Percentiles rank a stretch among this genome's conserved stretches.
Evolutionary conservation across 1,140 invertebrate genomes (phyloP).

Genomic region (Neodiprion fabricii): DNA sequence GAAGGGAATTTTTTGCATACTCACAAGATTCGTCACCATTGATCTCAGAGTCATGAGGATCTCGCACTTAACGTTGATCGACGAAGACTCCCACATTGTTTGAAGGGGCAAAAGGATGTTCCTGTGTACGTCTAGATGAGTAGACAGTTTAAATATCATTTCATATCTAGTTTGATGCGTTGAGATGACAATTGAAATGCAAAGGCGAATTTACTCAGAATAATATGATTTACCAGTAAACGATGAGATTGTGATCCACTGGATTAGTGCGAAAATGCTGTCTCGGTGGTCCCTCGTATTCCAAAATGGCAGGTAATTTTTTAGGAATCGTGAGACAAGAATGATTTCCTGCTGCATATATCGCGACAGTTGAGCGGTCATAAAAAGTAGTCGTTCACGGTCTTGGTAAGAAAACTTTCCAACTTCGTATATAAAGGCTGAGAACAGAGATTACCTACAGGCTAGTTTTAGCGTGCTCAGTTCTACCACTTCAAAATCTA

Average conservation of each 20-base stretch:
- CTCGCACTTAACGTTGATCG: slow-evolving; percentile 41
- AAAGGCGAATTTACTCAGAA: background rate
- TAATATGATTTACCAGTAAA: slow-evolving; percentile 34
- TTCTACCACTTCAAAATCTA: too few relatives aligned
- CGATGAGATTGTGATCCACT: slow-evolving; percentile 49
- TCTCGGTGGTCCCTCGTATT: slow-evolving; percentile 41
- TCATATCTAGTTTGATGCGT: too few relatives aligned
- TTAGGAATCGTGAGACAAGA: slow-evolving; percentile 50
- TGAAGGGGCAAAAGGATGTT: slow-evolving; percentile 42
- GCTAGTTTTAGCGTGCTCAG: too few relatives aligned
- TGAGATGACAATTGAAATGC: slow-evolving; percentile 14
- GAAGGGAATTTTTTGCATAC: slow-evolving; percentile 17
- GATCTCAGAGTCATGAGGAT: slow-evolving; percentile 46
- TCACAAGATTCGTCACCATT: slow-evolving; percentile 47
- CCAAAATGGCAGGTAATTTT: slow-evolving; percentile 45
- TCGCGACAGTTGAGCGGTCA: slow-evolving; percentile 47
- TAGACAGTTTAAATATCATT: background rate
- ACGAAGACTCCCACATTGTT: slow-evolving; percentile 47
- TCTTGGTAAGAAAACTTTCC: slow-evolving; percentile 43
- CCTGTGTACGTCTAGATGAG: slow-evolving; percentile 38
- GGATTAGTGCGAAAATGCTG: slow-evolving; percentile 45
- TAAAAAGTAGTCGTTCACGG: slow-evolving; percentile 45
- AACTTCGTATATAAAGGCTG: slow-evolving; percentile 51
- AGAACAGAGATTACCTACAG: slow-evolving; percentile 18
- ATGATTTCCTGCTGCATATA: slow-evolving; percentile 57